Evolutionary conservation across 30 jellyfish, hydroid and myxozoan genomes (phyloP), one percentile per base, ranked within the genome.

Genomic region (Chironex yamaguchii): DNA sequence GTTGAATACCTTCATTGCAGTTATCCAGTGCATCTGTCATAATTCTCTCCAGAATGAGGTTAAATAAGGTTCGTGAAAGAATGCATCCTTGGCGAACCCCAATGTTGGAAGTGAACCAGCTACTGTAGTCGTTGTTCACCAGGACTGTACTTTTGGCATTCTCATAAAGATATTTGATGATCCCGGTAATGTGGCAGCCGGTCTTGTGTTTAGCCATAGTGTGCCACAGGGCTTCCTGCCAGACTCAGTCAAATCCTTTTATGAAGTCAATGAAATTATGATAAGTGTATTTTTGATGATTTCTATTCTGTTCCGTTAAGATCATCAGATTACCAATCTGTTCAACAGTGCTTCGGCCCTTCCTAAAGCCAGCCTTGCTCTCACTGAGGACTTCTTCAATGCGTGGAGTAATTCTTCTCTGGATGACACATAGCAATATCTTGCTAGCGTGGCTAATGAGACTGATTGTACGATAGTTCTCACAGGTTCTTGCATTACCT

Each of bases 181-280:
- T 11, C 29, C 4, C 49, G 86, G 52, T 53, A 25, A 72, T 72
- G 84, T 33, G 35, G 14, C 20, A 9, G 36, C 84, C 84, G 14
- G 49, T 53, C n/a, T 53, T 72, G 84, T 35, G 49, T 25, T 42
- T 53, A 17, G 17, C 52, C 86, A 72, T 4, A 3, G 24, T 17
- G 52, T 3, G 34, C 84, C 82, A 72, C 30, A 72, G 85, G n/a
- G 84, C 84, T 22, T 33, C 86, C 11, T 72, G 86, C 86, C 84
- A 53, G n/a, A 35, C 86, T 34, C 84, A 20, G 36, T 36, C 86
- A 14, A 35, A 72, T 36, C 85, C 86, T 36, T 72, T 72, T 25
- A n/a, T 11, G 27, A 72, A 36, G n/a, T n/a, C n/a, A n/a, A n/a
- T n/a, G n/a, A n/a, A n/a, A 11, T 36, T 3, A 42, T 35, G 84